Conservation (phyloP, 2,113 vertebrate species). For the Circaetus gallicus region DNA sequence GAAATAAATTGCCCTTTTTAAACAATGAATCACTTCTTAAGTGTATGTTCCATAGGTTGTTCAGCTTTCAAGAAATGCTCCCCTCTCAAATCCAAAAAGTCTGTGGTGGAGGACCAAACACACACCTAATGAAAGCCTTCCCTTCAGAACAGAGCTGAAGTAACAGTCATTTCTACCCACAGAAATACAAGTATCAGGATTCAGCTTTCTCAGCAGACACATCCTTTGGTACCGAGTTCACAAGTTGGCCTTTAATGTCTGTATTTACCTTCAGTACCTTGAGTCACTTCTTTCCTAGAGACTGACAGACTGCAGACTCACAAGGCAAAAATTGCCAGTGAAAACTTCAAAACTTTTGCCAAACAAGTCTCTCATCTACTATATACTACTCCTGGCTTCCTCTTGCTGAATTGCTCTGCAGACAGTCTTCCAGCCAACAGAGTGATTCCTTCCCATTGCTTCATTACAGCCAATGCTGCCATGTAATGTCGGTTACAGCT, state of each 20-base stretch:
- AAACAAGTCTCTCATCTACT: not conserved
- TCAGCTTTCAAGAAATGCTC: not conserved
- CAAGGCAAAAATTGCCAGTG: not conserved
- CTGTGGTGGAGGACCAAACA: not conserved
- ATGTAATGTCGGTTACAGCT: not conserved
- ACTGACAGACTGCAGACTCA: not conserved
- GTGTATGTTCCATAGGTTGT: not conserved
- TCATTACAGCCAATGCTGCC: not conserved
- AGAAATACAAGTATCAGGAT: not conserved
- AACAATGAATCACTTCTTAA: not conserved
- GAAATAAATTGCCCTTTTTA: not conserved
- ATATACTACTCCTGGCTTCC: not conserved
- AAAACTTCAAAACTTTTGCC: not conserved
- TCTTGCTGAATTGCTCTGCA: not conserved
- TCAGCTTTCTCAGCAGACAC: not conserved
- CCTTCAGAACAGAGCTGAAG: not conserved
- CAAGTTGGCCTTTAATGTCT: not conserved
- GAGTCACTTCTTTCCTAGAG: not conserved
- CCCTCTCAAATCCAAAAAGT: not conserved
- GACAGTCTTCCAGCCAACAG: not conserved
- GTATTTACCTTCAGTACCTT: not conserved
- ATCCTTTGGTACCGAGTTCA: not conserved
- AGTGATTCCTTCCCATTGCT: not conserved
- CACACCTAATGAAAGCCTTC: not conserved
- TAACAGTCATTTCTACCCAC: not conserved